phyloP scores from a whole-genome alignment of 2,888 invertebrate genomes.

The Melangyna quadrimaculata region DNA sequence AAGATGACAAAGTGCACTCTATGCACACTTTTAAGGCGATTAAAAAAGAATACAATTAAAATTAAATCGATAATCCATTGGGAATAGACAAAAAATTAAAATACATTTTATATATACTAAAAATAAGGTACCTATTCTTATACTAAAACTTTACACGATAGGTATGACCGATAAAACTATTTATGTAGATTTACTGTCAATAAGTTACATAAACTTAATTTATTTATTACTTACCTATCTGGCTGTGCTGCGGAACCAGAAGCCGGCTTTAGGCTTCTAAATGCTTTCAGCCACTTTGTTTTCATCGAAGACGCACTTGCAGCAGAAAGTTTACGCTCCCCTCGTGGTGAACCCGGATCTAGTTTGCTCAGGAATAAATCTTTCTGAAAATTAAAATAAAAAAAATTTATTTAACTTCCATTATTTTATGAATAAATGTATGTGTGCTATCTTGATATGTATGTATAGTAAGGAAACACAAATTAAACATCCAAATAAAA shows the following conservation, averaged over 20 bases:
- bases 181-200: conserved; percentile 4
- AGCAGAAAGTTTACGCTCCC: conserved; percentile 92
- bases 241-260: conserved; percentile 82
- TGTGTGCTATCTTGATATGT: too few relatives aligned
- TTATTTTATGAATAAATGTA: not conserved
- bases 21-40: conserved; percentile 47
- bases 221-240: conserved; percentile 85
- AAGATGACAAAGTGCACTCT: conserved; percentile 43
- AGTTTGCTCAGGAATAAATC: conserved; percentile 91
- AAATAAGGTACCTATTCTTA: not conserved
- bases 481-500: too few relatives aligned
- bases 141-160: conserved; percentile 21
- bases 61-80: conserved; percentile 45
- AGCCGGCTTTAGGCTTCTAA: conserved; percentile 95
- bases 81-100: not conserved
- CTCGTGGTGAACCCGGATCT: conserved; percentile 85
- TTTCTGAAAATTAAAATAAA: conserved; percentile 84
- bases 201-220: not conserved
- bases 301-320: conserved; percentile 95
- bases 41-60: conserved; percentile 15
- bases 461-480: not conserved
- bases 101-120: not conserved
- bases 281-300: conserved; percentile 98
- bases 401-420: not conserved
- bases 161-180: conserved; percentile 29